Evolutionary conservation across 2,113 vertebrate species (phyloP), one percentile per base, ranked within the genome.

Genomic region (Hydrolagus affinis): DNA sequence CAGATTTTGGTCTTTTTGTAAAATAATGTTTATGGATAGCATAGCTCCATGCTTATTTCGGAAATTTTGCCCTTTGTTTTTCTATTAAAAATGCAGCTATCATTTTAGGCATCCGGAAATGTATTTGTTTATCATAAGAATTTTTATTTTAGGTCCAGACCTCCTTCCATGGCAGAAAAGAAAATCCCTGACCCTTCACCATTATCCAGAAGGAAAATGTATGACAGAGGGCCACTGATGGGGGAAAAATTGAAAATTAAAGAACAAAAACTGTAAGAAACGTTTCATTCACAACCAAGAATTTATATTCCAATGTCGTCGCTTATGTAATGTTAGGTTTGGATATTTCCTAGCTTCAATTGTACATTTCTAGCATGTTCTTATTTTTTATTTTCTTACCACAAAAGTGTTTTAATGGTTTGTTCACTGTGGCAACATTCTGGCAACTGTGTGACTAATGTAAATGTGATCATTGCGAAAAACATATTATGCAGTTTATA

Each of bases 201-300:
- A 86, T 91, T 95, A 88, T 89, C 93, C 85, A 95, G 95, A 91
- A 97, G 96, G 91, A 99, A 97, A 95, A 87, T 91, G 32, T 96
- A 95, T 92, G 96, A 98, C 88, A 98, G 95, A 90, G 90, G 89
- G 32, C 90, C 92, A 73, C 89, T 92, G 86, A 88, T 91, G 85
- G 73, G 90, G 72, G 95, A 97, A 86, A 97, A 94, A 90, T 87
- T 94, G 90, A 98, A 96, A 91, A 86, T 92, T 89, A 98, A 97
- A 93, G 97, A 98, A 87, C 95, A 94, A 56, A 98, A 96, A 93
- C 94, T 95, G 97, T 99, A 96, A 97, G 97, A 89, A 87, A 68
- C 74, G 86, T 86, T 87, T 88, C 85, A 88, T 1, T 87, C 74
- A 89, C 86, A 89, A 88, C 75, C 80, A 25, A 78, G 23, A 66